Conservation (phyloP, 2,888 invertebrate species). For the Archips xylosteana region DNA sequence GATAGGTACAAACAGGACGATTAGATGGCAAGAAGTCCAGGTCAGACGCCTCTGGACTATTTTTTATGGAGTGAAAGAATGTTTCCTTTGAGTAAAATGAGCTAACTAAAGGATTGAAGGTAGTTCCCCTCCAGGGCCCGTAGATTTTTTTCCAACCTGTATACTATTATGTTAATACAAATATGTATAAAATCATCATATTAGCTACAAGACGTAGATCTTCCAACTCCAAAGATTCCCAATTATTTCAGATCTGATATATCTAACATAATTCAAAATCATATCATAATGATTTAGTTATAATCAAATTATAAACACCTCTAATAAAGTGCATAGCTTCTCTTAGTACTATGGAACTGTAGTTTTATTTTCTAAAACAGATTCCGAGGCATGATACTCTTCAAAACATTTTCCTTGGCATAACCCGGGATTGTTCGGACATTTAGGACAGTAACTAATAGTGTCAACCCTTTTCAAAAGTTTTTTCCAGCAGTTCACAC, state of each 20-base stretch:
- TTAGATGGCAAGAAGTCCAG: no score
- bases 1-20: no score
- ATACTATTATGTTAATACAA: no score
- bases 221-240: no score
- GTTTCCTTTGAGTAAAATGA: no score
- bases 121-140: no score
- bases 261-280: neutral
- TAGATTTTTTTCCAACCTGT: no score
- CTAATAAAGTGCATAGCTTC: neutral
- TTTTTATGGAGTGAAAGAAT: no score
- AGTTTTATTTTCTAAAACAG: neutral
- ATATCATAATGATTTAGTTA: neutral
- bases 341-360: neutral
- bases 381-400: conserved; percentile 15
- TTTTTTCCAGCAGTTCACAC: conserved; percentile 29
- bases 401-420: conserved; percentile 36
- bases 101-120: no score
- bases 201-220: no score
- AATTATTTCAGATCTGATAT: conserved; percentile 1
- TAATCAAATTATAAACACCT: neutral
- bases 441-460: conserved; percentile 36
- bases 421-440: conserved; percentile 29
- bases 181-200: no score
- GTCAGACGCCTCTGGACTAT: no score
- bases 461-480: conserved; percentile 28